Evolutionary conservation across 1,140 invertebrate genomes (phyloP).

Genomic region (Leptonema lineaticorne): DNA sequence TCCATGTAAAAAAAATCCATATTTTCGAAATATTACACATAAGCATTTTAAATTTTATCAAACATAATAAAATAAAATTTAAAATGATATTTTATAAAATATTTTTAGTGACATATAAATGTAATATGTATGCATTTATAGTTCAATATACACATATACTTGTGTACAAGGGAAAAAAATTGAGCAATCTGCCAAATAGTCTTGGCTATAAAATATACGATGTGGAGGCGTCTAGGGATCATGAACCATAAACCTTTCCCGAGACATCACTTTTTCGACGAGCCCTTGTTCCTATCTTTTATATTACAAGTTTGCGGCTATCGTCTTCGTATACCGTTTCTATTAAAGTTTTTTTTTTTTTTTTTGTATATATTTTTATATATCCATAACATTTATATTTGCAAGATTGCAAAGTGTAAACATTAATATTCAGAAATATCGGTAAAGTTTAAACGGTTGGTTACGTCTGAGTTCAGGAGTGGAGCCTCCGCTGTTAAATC

Average conservation of each 20-base stretch:
- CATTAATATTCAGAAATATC: background rate
- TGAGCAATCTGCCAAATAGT: slow-evolving; percentile 24
- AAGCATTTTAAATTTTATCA: too few species aligned
- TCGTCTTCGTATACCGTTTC: background rate
- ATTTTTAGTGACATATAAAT: too few species aligned
- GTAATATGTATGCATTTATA: too few species aligned
- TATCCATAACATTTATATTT: too few species aligned
- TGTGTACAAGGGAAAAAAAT: slow-evolving; percentile 7
- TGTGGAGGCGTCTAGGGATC: slow-evolving; percentile 19
- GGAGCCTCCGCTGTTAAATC: background rate
- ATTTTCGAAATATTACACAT: too few species aligned
- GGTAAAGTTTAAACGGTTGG: background rate
- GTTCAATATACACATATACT: background rate
- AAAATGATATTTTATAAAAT: too few species aligned
- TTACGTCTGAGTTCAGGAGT: background rate
- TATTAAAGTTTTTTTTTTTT: too few species aligned
- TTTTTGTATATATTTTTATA: too few species aligned
- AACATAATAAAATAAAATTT: too few species aligned
- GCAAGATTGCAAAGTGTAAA: too few species aligned
- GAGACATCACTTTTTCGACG: slow-evolving; percentile 12
- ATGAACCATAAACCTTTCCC: slow-evolving; percentile 22
- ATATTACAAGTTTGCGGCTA: slow-evolving; percentile 8
- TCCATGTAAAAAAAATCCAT: too few species aligned
- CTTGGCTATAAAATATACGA: slow-evolving; percentile 20
- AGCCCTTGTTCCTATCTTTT: slow-evolving; percentile 10